Conservation (phyloP, 2,797 vertebrate species). For the Anolis apletophallus region DNA sequence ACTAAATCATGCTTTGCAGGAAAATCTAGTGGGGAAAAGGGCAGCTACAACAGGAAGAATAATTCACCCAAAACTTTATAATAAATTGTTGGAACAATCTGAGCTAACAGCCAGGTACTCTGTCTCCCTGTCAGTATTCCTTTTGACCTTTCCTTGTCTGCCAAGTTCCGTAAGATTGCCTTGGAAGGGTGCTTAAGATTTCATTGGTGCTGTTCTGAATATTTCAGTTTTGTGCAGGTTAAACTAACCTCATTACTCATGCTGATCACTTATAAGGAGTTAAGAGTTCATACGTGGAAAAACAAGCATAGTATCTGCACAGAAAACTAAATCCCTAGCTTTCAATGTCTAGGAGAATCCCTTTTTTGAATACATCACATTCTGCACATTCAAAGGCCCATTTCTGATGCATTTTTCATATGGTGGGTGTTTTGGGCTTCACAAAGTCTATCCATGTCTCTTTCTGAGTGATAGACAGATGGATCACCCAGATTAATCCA, state of each 20-base stretch:
- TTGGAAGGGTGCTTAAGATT: not conserved
- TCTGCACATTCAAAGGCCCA: not conserved
- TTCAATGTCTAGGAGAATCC: not conserved
- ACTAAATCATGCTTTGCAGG: not conserved
- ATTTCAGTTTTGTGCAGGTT: not conserved
- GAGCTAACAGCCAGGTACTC: not conserved
- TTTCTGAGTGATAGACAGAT: not conserved
- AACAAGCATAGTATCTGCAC: not conserved
- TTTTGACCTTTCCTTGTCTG: not conserved
- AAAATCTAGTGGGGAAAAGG: not conserved
- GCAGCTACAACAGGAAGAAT: not conserved
- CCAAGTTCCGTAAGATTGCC: not conserved
- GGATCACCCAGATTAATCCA: constrained; percentile 8
- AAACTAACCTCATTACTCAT: not conserved
- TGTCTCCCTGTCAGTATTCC: not conserved
- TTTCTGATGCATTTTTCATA: not conserved
- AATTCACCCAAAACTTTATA: not conserved
- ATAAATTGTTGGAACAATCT: not conserved
- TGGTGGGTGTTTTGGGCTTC: not conserved
- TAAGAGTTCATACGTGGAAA: not conserved
- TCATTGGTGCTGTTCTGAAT: not conserved
- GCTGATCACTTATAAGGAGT: not conserved
- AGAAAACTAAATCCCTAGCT: not conserved
- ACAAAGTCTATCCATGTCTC: not conserved
- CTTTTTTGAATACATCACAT: not conserved